These are phyloP conservation scores for Circaetus cinerascens DNA, from an alignment of 2,113 vertebrate species.

Conservation along the genomic window DNA sequence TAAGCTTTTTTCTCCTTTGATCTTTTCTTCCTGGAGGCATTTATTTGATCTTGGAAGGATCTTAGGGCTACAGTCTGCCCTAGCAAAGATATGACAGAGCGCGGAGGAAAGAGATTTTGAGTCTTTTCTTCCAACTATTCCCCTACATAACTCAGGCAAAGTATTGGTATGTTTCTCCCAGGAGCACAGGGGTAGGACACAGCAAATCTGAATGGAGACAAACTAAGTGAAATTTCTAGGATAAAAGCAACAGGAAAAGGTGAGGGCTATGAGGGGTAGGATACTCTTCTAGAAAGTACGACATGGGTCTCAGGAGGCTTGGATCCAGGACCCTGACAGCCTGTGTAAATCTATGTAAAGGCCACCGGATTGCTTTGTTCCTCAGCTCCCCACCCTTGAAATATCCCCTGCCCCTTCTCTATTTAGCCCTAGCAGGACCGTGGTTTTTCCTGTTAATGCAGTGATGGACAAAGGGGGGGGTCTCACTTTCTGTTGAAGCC, in stretches of 20 bases:
- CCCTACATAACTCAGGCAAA: neutral
- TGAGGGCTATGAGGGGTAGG: neutral
- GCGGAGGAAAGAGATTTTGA: constrained; percentile 4
- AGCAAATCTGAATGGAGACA: neutral
- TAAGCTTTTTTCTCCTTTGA: constrained; percentile 54
- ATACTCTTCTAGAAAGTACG: neutral
- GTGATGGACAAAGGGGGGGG: neutral
- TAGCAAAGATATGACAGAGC: constrained; percentile 42
- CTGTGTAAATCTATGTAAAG: neutral
- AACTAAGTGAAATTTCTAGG: neutral
- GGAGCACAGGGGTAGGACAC: neutral
- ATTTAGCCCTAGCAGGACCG: neutral
- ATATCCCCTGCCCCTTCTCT: neutral
- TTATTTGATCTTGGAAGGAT: constrained; percentile 64
- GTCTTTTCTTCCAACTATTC: constrained; percentile 26
- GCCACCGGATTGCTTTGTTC: neutral
- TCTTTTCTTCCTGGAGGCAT: constrained; percentile 60
- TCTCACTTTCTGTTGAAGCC: neutral
- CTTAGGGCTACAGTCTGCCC: constrained; percentile 54
- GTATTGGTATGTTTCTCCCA: constrained; percentile 42
- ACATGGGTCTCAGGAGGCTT: neutral
- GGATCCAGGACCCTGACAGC: neutral
- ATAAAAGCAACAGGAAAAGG: neutral
- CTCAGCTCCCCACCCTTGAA: neutral
- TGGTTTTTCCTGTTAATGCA: neutral